Base-by-base conservation (phyloP, 2,113 vertebrate genomes). In the Antechinus flavipes region DNA sequence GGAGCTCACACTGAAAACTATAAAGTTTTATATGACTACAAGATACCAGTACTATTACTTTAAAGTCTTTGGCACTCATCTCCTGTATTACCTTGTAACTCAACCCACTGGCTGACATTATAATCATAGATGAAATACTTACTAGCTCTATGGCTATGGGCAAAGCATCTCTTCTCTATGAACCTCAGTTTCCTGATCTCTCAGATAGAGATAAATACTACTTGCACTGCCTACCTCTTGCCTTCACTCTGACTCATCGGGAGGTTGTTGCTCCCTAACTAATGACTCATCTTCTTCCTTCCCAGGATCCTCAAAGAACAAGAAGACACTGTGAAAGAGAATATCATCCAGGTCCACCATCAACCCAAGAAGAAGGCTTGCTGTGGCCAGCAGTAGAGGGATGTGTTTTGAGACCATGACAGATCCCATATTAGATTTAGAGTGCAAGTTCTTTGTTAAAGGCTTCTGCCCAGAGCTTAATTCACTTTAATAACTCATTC, bases 221-320 rank as follows among this genome's bases (percentile, higher is more conserved):
- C 68, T 84, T 84, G n/a, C n/a, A 84, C 6, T 84, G 68, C 35
- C 68, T 84, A 42, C n/a, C n/a, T 84, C 68, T 84, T 42, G 7
- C 19, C 35, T 84, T 84, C n/a, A 22, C 68, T 23, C 42, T 42
- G 68, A 84, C n/a, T 84, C 68, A 84, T 84, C n/a, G 42, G 68
- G n/a, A 42, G 68, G n/a, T 46, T 49, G 46, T 68, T 94, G 49
- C 52, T 92, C 53, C 11, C 14, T 19, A 8, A 2, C 42, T 93
- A 25, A 96, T n/a, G 19, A 24, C 26, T 0, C 35, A 11, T 90
- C 24, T 94, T 50, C 11, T 11, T 90, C 61, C 47, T 90, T 96
- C 56, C 9, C 89, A 99, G 99, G 98, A 98, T 99, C 97, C 98
- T 99, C 96, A 99, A 99, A 98, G 99, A 99, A 93, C 99, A 99